Base-by-base conservation (phyloP, 2,888 invertebrate genomes). In the Formica aserva region DNA sequence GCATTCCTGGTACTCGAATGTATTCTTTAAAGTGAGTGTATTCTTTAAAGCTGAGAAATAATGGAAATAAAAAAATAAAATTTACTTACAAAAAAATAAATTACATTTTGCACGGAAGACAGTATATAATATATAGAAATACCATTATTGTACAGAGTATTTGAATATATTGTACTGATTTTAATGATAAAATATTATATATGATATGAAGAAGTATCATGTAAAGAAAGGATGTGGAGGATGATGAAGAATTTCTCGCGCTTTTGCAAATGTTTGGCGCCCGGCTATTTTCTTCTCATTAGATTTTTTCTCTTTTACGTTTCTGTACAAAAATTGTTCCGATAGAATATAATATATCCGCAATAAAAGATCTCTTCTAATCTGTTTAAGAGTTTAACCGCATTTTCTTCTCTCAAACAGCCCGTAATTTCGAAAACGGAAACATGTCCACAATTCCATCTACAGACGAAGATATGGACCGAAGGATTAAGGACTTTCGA, bases 131-230 rank as follows among this genome's bases (percentile, higher is more conserved):
- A 71, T 22, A 55, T 15, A 18, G 15, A 71, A 71, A 71, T 55
- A 35, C 55, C 9, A 66, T 8, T 32, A 45, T 15, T 45, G 9
- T 45, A 48, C 5, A n/a, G 29, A 48, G 8, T 66, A 18, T 22
- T 48, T 48, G 1, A 38, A 41, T 26, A 26, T 74, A 74, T 74
- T 74, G 18, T 29, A 75, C 6, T 32, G 22, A 29, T 63, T 75
- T 75, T 32, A 18, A 32, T 57, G 18, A 74, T 74, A 63, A 52
- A 52, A 18, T 29, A 32, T 71, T 1, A 55, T 15, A 45, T 29
- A 13, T 29, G 32, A 62, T 32, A 1, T 63, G 15, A 9, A 13
- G 11, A 38, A n/a, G 9, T 35, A 63, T 38, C n/a, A 4, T 63
- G n/a, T 48, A 38, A 32, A 15, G 4, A 3, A 48, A 6, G 41